Conservation (phyloP, 2,113 vertebrate species). For the Camelus dromedarius region DNA sequence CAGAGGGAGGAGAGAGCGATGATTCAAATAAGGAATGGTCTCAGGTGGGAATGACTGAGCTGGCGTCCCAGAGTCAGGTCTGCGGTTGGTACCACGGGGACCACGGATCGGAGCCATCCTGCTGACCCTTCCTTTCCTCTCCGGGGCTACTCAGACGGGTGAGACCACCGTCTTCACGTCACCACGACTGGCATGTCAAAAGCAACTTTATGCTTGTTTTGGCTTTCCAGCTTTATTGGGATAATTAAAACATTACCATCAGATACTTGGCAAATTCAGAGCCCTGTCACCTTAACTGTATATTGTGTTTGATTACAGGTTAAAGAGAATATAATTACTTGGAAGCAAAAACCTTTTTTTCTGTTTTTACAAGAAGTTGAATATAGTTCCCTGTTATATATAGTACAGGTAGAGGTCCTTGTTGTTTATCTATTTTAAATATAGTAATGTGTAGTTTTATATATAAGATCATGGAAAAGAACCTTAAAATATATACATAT, state of each 20-base stretch:
- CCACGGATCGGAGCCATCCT: background rate
- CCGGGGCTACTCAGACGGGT: background rate
- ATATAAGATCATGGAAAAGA: too few relatives aligned
- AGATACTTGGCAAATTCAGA: background rate
- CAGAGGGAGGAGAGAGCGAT: rapidly evolving
- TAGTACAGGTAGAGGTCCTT: too few relatives aligned
- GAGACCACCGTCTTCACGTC: background rate
- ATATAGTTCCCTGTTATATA: too few relatives aligned
- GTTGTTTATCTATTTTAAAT: too few relatives aligned
- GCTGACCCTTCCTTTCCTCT: background rate
- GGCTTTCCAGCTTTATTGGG: background rate
- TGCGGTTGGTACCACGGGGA: rapidly evolving
- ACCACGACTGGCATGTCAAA: background rate
- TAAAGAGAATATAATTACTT: background rate
- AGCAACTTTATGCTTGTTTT: background rate
- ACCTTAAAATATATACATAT: too few relatives aligned
- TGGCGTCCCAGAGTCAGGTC: rapidly evolving
- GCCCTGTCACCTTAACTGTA: too few relatives aligned
- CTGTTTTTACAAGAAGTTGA: too few relatives aligned
- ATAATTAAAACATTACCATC: background rate
- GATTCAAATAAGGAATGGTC: background rate
- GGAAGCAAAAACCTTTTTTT: background rate
- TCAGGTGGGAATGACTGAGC: background rate
- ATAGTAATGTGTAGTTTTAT: too few relatives aligned
- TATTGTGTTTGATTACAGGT: background rate